Evolutionary conservation across 2,888 invertebrate species (phyloP).

Genomic region (Scelioninae gen. 1): DNA sequence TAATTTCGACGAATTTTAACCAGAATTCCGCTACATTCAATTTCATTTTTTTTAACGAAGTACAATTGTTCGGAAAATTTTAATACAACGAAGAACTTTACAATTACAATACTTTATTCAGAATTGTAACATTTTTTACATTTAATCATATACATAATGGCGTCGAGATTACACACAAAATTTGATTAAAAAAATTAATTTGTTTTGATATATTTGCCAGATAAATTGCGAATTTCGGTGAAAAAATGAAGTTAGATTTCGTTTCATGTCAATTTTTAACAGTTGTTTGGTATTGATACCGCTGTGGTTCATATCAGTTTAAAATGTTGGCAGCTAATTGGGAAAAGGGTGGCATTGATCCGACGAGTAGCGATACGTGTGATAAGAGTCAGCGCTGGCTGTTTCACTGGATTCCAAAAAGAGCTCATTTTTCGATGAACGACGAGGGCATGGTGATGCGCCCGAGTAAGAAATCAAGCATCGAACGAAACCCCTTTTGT

Average conservation of each 20-base stretch:
- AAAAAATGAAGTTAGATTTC: not conserved
- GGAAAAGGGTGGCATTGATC: slow-evolving; percentile 44
- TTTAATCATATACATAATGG: too few relatives aligned
- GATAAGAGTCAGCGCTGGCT: slow-evolving; percentile 48
- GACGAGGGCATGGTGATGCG: slow-evolving; percentile 16
- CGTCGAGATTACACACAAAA: too few relatives aligned
- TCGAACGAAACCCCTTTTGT: slow-evolving; percentile 59
- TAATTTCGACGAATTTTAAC: not conserved
- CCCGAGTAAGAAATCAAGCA: slow-evolving; percentile 49
- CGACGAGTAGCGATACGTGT: slow-evolving; percentile 33
- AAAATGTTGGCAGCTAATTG: slow-evolving; percentile 46
- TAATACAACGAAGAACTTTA: too few relatives aligned
- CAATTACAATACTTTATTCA: too few relatives aligned
- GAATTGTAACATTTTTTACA: too few relatives aligned
- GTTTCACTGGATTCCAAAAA: slow-evolving; percentile 28
- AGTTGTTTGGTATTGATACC: slow-evolving; percentile 7
- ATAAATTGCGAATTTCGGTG: too few relatives aligned
- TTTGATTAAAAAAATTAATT: too few relatives aligned
- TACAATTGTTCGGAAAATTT: too few relatives aligned
- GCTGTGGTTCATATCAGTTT: not conserved
- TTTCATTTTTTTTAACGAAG: too few relatives aligned
- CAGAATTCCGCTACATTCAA: too few relatives aligned
- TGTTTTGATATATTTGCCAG: too few relatives aligned
- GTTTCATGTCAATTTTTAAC: not conserved
- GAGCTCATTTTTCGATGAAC: slow-evolving; percentile 46